These are phyloP conservation scores for Megalopta genalis DNA, from an alignment of 1,140 invertebrate genomes.

Conservation along the genomic window DNA sequence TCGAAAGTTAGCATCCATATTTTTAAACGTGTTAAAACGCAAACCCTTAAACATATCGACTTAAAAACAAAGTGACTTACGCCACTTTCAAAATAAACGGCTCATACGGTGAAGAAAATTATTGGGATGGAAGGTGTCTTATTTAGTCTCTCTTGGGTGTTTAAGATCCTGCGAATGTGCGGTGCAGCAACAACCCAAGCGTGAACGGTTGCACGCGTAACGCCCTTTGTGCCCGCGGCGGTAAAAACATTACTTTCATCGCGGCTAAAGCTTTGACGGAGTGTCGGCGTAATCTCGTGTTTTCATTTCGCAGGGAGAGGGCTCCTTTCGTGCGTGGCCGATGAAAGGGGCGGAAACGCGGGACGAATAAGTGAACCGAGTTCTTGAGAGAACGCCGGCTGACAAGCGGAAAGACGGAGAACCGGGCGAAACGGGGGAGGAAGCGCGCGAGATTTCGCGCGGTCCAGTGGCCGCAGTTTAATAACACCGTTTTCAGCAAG, in stretches of 20 bases:
- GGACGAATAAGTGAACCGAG: constrained; percentile 7
- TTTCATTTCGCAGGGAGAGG: constrained; percentile 14
- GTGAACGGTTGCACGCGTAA: not conserved
- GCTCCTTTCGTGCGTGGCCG: not conserved
- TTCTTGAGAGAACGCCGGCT: not conserved
- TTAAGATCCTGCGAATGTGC: too few relatives aligned
- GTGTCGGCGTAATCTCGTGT: constrained; percentile 14
- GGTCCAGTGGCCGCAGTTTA: constrained; percentile 29
- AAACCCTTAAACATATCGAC: too few relatives aligned
- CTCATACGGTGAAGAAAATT: too few relatives aligned
- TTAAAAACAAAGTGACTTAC: too few relatives aligned
- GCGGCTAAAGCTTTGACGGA: not conserved
- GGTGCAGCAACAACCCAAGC: not conserved
- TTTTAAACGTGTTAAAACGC: too few relatives aligned
- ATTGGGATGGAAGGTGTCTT: too few relatives aligned
- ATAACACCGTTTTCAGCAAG: constrained; percentile 60
- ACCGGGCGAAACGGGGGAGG: not conserved
- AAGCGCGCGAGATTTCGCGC: constrained; percentile 30
- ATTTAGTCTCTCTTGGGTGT: too few relatives aligned
- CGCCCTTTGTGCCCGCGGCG: too few relatives aligned
- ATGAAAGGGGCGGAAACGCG: not conserved
- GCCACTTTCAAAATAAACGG: too few relatives aligned
- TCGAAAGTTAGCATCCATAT: too few relatives aligned
- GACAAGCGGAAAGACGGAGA: not conserved
- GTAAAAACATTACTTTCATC: not conserved